Evolutionary conservation across 64 coral and sea anemone genomes (phyloP), one percentile per base, ranked within the genome.

Genomic region (Cladopsammia gracilis): DNA sequence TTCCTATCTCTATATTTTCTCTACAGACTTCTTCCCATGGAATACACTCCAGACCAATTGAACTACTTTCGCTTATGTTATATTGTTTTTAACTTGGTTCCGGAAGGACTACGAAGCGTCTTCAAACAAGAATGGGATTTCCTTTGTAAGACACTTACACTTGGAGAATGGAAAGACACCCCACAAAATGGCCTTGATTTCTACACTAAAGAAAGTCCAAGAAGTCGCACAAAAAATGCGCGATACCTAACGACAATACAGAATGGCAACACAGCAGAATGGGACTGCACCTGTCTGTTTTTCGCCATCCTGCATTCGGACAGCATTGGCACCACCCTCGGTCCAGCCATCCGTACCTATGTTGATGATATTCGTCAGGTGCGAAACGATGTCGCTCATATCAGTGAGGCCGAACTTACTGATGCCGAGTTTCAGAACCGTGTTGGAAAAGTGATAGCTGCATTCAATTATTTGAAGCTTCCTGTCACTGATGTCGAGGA

Each of bases 201-300:
- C n/a, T 74, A 51, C 46, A 73, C 83, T 25, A 58, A 43, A 10
- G 89, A 91, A 42, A 60, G 65, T 45, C 0, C 14, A 64, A 59
- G 44, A 59, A 70, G 45, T 67, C 49, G 48, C 16, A 14, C 48
- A 8, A 61, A 16, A 19, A 83, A 73, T 13, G 56, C 52, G 0
- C 2, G 8, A 12, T 12, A 12, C 9, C 89, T 73, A 8, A 13
- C 3, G 3, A 71, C 10, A 73, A 58, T 83, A 45, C 52, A 47
- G 42, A 73, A 19, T 48, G 89, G 89, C 12, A 62, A 91, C 13
- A 44, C 49, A 20, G 50, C 12, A 48, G 66, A 91, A 10, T 91
- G 89, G 67, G 89, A 91, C 26, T 84, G 89, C 56, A 61, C 77
- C 56, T 71, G 51, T 44, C 18, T 91, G 12, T 84, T 83, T 71